Percentiles rank a stretch among this genome's conserved stretches.
Evolutionary conservation across 1,140 invertebrate species (phyloP).

Genomic region (Ganaspis sp.): DNA sequence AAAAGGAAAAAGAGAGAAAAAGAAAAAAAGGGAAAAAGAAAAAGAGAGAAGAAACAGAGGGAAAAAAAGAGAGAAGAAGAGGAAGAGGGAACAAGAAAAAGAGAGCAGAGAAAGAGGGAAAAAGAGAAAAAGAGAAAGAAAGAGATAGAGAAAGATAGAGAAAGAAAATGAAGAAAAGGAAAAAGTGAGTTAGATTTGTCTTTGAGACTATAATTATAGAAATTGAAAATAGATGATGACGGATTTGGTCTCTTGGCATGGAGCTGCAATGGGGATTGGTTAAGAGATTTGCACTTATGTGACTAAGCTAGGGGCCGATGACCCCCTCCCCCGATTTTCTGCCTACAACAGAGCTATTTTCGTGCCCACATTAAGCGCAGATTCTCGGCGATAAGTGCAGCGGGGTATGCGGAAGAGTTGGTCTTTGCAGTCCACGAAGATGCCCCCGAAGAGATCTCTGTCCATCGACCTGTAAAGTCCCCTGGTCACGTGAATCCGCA

Average conservation of each 20-base stretch:
- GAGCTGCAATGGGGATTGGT: background rate
- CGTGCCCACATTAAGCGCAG: slow-evolving; percentile 5
- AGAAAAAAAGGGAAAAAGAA: too few species aligned
- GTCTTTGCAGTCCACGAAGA: background rate
- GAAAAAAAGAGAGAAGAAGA: too few species aligned
- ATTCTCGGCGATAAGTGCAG: slow-evolving; percentile 23
- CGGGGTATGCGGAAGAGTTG: slow-evolving; percentile 24
- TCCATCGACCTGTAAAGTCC: slow-evolving; percentile 16
- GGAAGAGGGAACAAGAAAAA: too few species aligned
- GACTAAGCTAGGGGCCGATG: background rate
- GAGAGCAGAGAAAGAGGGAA: too few species aligned
- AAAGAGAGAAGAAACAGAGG: too few species aligned
- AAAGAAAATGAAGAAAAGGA: too few species aligned
- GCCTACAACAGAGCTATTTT: background rate
- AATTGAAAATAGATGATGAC: background rate
- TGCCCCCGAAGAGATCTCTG: slow-evolving; percentile 21
- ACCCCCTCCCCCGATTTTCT: background rate
- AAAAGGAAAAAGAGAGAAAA: too few species aligned
- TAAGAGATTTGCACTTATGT: slow-evolving; percentile 1
- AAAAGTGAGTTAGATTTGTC: too few species aligned
- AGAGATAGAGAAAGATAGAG: too few species aligned
- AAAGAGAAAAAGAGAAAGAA: too few species aligned
- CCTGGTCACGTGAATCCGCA: background rate
- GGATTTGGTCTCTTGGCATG: slow-evolving; percentile 14
- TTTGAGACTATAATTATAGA: background rate